Base-by-base conservation (phyloP, 23 tunicate genomes). In the Phallusia fumigata region DNA sequence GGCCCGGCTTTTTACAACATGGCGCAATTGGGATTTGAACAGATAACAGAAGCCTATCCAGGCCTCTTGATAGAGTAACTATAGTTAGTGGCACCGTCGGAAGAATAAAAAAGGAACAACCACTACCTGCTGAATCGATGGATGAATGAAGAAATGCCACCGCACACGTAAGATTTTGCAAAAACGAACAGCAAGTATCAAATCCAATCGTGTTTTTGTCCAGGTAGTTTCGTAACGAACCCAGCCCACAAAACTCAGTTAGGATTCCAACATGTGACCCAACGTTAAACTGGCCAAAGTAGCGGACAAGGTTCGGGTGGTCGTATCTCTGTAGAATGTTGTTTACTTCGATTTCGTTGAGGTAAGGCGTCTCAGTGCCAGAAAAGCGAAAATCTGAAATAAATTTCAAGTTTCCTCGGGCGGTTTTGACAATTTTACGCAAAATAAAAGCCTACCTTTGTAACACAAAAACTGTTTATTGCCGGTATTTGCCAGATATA, bases 191-290 rank as follows among this genome's bases (percentile, higher is more conserved):
- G 30, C 84, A 83, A 8, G 31, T 69, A 19, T 50, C 19, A 65
- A 79, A 28, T 75, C 76, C 84, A 5, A 82, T 18, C 0, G 76
- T 36, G 45, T 76, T 80, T 0, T 76, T 30, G n/a, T 36, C 76
- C 50, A 87, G 52, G 34, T 35, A 87, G 40, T 36, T 47, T 76
- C 91, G 65, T 35, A 87, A 49, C 52, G 86, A 87, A 32, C 91
- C 91, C 86, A 81, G 8, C 18, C 35, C 10, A 19, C 36, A 32
- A 74, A 74, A 32, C 30, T 74, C 40, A 34, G 45, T 32, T 3
- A 74, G 77, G 3, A 74, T 33, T 74, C 77, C 77, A 74, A 3
- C 19, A 74, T 10, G 77, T 16, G 45, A 5, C 3, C 35, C 77
- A 32, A 74, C 77, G 45, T 30, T 21, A 74, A 74, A 32, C 5